A percentile compares a stretch with the other conserved stretches of the same genome.
Conservation (phyloP, 2,797 vertebrate genomes). For the Macropodus opercularis region DNA sequence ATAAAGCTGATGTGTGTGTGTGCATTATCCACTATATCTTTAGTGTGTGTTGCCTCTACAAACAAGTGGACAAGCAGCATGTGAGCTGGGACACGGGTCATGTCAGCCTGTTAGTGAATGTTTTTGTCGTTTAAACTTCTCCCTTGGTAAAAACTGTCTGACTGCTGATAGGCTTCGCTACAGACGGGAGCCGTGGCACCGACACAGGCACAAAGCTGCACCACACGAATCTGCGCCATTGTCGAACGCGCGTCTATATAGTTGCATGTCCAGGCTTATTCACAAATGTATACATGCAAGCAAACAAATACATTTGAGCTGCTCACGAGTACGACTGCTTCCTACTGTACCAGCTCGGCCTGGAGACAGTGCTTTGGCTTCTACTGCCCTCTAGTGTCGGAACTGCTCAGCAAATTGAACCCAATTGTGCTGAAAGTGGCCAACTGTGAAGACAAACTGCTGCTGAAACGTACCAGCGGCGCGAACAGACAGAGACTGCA, state of each 20-base stretch:
- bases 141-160: slow-evolving; percentile 58
- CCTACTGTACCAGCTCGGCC: slow-evolving; percentile 36
- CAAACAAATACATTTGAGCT: slow-evolving; percentile 49
- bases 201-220: slow-evolving; percentile 54
- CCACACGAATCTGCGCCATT: slow-evolving; percentile 49
- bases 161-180: slow-evolving; percentile 73
- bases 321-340: slow-evolving; percentile 44
- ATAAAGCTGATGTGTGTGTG: slow-evolving; percentile 11
- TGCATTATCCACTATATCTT: not conserved
- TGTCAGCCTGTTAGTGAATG: slow-evolving; percentile 56
- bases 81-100: slow-evolving; percentile 66
- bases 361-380: slow-evolving; percentile 70
- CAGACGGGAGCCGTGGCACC: slow-evolving; percentile 68
- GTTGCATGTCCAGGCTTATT: slow-evolving; percentile 53
- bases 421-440: slow-evolving; percentile 26
- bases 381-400: slow-evolving; percentile 82
- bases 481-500: not conserved
- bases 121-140: slow-evolving; percentile 41
- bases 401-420: slow-evolving; percentile 25
- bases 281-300: slow-evolving; percentile 61
- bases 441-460: slow-evolving; percentile 23
- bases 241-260: slow-evolving; percentile 45
- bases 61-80: slow-evolving; percentile 54
- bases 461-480: slow-evolving; percentile 4
- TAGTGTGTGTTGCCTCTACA: slow-evolving; percentile 33